phyloP scores from a whole-genome alignment of 2,888 invertebrate species.

The Timema cristinae region DNA sequence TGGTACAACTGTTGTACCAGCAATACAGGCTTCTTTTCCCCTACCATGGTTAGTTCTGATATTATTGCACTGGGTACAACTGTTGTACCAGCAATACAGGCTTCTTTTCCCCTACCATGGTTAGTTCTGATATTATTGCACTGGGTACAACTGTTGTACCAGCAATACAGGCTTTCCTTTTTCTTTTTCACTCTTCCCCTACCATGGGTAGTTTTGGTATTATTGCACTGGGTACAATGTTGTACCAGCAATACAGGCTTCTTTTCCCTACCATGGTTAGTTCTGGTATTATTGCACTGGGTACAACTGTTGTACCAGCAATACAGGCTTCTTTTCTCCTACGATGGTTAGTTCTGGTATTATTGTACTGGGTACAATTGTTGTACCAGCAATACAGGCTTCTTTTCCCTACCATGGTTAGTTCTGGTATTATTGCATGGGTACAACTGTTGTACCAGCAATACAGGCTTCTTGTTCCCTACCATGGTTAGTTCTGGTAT shows the following conservation, averaged over 20 bases:
- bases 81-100: conserved; percentile 29
- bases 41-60: conserved; percentile 20
- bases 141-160: conserved; percentile 21
- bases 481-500: conserved; percentile 19
- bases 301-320: conserved; percentile 25
- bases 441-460: conserved; percentile 25
- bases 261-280: conserved; percentile 30
- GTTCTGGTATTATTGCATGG: background rate
- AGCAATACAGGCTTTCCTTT: conserved; percentile 29
- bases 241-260: conserved; percentile 29
- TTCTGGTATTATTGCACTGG: background rate
- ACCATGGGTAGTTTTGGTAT: conserved; percentile 18
- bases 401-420: conserved; percentile 29
- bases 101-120: conserved; percentile 30
- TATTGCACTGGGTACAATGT: conserved; percentile 24
- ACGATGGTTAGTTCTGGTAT: conserved; percentile 18
- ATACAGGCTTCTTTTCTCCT: conserved; percentile 29
- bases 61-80: conserved; percentile 22
- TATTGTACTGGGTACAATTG: conserved; percentile 9
- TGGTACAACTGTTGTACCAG: conserved; percentile 22
- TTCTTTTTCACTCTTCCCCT: conserved; percentile 29
- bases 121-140: background rate
- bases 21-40: conserved; percentile 30
- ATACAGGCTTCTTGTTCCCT: conserved; percentile 29
- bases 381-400: conserved; percentile 29